Evolutionary conservation across 2,113 vertebrate genomes (phyloP), one percentile per base, ranked within the genome.

Genomic region (Percina caprodes): DNA sequence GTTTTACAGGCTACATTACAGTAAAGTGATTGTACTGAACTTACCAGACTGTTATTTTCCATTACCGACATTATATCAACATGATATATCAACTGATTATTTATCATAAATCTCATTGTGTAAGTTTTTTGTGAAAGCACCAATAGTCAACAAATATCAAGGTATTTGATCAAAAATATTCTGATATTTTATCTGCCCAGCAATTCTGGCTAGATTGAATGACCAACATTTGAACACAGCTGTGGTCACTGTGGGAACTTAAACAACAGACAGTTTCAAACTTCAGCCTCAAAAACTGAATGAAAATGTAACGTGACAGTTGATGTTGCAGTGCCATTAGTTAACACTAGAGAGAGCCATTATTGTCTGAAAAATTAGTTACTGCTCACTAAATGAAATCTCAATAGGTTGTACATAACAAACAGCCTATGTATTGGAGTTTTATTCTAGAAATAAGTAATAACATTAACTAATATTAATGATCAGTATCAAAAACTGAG

Each of bases 311-410:
- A 6, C 4, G 12, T 2, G 16, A 33, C 5, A 52, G 13, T 5
- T 33, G 30, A 26, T 56, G 23, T 13, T 73, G 33, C 68, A 68
- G 19, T 67, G 16, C 66, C 15, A 3, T 16, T n/a, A 66, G 33
- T 54, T 0, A 68, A 68, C 73, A 80, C 61, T 49, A 73, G 73
- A 77, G 42, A 12, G 68, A 68, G 56, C 35, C 30, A 58, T 60
- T 52, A 49, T 11, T 19, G 11, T 23, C 21, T 42, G 15, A 58
- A 74, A 35, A n/a, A 46, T 24, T 2, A 62, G 5, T 21, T 16
- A 51, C 49, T n/a, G 42, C n/a, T 58, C 23, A 45, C 3, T 11
- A 52, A 24, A 26, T 30, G 23, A 69, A 24, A 19, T 26, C 24
- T 42, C 19, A 56, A 14, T 13, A 46, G 13, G 35, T n/a, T 65